Conservation (phyloP, 2,113 vertebrate species). For the Anolis carolinensis region DNA sequence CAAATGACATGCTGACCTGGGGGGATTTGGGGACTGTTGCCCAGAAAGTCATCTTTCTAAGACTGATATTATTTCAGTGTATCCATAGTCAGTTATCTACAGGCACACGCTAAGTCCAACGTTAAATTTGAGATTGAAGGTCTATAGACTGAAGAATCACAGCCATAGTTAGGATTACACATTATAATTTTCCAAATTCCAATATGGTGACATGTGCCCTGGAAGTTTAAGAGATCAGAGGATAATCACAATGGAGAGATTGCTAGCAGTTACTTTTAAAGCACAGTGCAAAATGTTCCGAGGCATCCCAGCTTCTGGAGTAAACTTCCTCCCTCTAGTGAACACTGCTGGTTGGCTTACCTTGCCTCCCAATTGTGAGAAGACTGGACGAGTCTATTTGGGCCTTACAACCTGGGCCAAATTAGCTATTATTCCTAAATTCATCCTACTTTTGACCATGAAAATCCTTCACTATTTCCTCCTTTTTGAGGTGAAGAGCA, state of each 20-base stretch:
- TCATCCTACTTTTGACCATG: not conserved
- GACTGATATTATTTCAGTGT: too few relatives aligned
- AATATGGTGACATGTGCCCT: not conserved
- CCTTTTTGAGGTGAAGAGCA: not conserved
- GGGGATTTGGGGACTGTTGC: too few relatives aligned
- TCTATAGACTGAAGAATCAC: not conserved
- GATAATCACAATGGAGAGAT: not conserved
- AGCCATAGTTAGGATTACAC: not conserved
- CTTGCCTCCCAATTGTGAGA: not conserved
- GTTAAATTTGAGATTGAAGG: slow-evolving; percentile 11
- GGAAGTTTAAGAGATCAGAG: slow-evolving; percentile 22
- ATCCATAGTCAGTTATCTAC: not conserved
- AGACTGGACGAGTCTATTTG: not conserved
- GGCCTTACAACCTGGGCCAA: not conserved
- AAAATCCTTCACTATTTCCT: slow-evolving; percentile 42
- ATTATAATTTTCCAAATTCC: slow-evolving; percentile 34
- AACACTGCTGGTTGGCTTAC: not conserved
- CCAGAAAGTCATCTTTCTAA: too few relatives aligned
- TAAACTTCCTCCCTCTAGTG: slow-evolving; percentile 30
- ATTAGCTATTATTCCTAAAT: not conserved
- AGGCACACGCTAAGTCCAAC: not conserved
- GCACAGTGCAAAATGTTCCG: slow-evolving; percentile 34
- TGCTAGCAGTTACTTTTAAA: slow-evolving; percentile 38
- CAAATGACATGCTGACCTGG: too few relatives aligned
- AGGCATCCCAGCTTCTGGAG: slow-evolving; percentile 40